Base-by-base conservation (phyloP, 2,113 vertebrate species). In the Cinclus mexicanus region DNA sequence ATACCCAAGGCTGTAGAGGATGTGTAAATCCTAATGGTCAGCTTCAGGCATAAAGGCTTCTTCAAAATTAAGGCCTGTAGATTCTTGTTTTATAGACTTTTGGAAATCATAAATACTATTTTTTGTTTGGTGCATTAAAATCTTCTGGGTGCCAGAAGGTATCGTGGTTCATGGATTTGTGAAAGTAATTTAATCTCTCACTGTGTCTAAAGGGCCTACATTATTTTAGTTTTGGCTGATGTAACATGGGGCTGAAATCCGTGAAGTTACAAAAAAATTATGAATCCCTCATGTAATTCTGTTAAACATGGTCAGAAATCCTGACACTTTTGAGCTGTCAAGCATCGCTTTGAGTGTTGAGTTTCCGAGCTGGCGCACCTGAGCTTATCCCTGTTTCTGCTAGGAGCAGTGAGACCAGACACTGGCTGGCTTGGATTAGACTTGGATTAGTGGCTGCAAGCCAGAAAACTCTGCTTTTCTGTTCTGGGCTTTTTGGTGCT, bases 151-250 rank as follows among this genome's bases (percentile, higher is more conserved):
- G 18, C 20, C 70, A 11, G 46, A 9, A 72, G 53, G 3, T 35
- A 49, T 68, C 0, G 0, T 33, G 15, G 14, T 49, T 85, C 12
- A 17, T 26, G 44, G 42, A 61, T 75, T 71, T 76, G 21, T n/a
- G 50, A 41, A 37, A 33, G 15, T 50, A 79, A 81, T 64, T 41
- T 61, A 49, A 4, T 72, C 68, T 63, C 44, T 69, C 42, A 17
- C 22, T 3, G 2, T 41, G 50, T 46, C 33, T 72, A 22, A 72
- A 83, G 21, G 42, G 22, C 44, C 31, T 26, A 10, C 0, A 0
- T n/a, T 42, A 17, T 7, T 90, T 67, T 52, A 59, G 29, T 74
- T 95, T 70, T 74, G 76, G 52, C 22, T 56, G 68, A 11, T 63
- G 24, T 74, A 49, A 70, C 1, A 1, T 21, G 22, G 14, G 29